Percentiles rank a stretch among this genome's conserved stretches.
These are phyloP conservation scores for Xestia xanthographa DNA, from an alignment of 2,888 invertebrate species.

Conservation along the genomic window DNA sequence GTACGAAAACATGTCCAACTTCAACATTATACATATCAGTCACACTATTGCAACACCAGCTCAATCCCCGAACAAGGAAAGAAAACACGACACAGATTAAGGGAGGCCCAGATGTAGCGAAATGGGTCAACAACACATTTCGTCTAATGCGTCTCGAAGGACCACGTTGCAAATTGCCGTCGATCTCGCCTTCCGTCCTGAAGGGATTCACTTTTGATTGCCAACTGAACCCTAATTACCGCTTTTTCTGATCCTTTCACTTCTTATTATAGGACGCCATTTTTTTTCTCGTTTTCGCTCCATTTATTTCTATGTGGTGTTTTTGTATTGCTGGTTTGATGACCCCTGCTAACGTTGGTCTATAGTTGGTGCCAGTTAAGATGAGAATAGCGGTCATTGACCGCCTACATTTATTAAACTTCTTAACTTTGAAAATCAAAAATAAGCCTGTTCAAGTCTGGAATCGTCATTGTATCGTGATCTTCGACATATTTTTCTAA, in stretches of 20 bases:
- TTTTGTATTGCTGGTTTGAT: slow-evolving; percentile 45
- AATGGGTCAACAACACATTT: slow-evolving; percentile 70
- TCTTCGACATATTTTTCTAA: too few relatives aligned
- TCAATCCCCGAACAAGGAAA: slow-evolving; percentile 51
- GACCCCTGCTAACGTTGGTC: slow-evolving; percentile 11
- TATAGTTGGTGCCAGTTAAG: too few relatives aligned
- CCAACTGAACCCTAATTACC: slow-evolving; percentile 78
- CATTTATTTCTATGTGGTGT: slow-evolving; percentile 56
- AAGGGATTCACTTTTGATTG: slow-evolving; percentile 80
- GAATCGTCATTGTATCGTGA: too few relatives aligned
- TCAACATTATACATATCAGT: slow-evolving; percentile 12
- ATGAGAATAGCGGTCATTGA: too few relatives aligned
- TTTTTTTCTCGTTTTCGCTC: slow-evolving; percentile 57
- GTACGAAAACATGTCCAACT: neutral
- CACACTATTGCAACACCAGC: slow-evolving; percentile 33
- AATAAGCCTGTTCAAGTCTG: too few relatives aligned
- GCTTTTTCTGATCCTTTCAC: slow-evolving; percentile 64
- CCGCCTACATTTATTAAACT: too few relatives aligned
- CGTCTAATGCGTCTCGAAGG: slow-evolving; percentile 64
- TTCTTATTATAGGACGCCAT: slow-evolving; percentile 56
- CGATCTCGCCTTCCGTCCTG: slow-evolving; percentile 66
- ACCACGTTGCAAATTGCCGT: slow-evolving; percentile 69
- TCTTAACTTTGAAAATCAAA: too few relatives aligned
- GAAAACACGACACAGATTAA: slow-evolving; percentile 58
- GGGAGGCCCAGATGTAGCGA: slow-evolving; percentile 62